A percentile compares a stretch with the other conserved stretches of the same genome.
Evolutionary conservation across 2,888 invertebrate species (phyloP).

Genomic region (Caenorhabditis sinica): DNA sequence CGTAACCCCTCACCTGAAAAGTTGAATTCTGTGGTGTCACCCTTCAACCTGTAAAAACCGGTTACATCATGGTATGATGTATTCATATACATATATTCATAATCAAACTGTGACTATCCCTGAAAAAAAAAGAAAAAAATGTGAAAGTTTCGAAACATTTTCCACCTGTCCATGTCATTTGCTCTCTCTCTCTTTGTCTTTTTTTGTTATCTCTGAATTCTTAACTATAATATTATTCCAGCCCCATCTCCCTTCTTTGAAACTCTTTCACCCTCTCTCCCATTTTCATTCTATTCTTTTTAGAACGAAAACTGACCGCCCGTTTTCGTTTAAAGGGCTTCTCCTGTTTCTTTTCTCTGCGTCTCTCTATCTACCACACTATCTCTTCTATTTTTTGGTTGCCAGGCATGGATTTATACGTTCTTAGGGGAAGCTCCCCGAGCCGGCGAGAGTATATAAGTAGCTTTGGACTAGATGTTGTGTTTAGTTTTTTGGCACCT

Average conservation of each 20-base stretch:
- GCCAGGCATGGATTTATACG: slow-evolving; percentile 7
- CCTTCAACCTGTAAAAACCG: too few relatives aligned
- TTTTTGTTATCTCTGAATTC: slow-evolving; percentile 15
- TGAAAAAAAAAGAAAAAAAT: too few relatives aligned
- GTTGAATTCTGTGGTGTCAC: too few relatives aligned
- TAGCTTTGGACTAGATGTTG: not conserved
- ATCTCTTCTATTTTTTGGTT: slow-evolving; percentile 5
- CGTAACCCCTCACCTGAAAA: too few relatives aligned
- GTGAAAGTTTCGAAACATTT: slow-evolving; percentile 13
- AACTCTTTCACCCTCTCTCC: not conserved
- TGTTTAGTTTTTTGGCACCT: not conserved
- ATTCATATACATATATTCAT: too few relatives aligned
- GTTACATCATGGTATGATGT: too few relatives aligned
- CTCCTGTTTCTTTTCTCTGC: slow-evolving; percentile 3
- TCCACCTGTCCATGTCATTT: slow-evolving; percentile 1
- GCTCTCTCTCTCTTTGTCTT: too few relatives aligned
- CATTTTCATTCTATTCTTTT: not conserved
- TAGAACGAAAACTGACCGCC: slow-evolving; percentile 14
- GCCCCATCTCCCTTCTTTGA: too few relatives aligned
- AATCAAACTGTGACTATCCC: too few relatives aligned
- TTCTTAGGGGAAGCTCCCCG: not conserved
- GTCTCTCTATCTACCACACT: not conserved
- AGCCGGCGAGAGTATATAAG: not conserved
- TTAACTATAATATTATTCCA: slow-evolving; percentile 33
- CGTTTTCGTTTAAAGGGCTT: slow-evolving; percentile 8